Conservation (phyloP, 2,797 vertebrate genomes). For the Alcedo atthis region DNA sequence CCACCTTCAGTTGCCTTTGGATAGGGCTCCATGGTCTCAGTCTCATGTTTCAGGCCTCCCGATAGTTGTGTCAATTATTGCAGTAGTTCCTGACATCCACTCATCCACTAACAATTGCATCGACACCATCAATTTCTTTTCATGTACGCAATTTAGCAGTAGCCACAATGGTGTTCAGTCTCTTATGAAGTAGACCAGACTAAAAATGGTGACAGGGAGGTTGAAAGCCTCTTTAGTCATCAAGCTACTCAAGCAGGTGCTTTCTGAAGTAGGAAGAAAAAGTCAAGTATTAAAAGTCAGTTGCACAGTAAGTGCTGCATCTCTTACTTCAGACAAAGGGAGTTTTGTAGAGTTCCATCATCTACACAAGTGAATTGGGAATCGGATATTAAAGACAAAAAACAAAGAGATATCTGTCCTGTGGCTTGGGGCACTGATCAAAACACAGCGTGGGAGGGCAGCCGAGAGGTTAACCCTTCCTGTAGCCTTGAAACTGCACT, state of each 20-base stretch:
- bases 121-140: conserved; percentile 16
- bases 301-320: conserved; percentile 53
- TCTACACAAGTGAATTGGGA: conserved; percentile 86
- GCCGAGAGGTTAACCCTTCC: conserved; percentile 66
- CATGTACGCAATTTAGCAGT: not conserved
- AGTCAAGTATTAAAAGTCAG: conserved; percentile 77
- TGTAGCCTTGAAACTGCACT: conserved; percentile 20
- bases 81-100: conserved; percentile 13
- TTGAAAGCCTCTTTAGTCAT: conserved; percentile 52
- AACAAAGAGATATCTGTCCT: conserved; percentile 88
- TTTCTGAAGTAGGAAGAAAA: conserved; percentile 79
- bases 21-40: not conserved
- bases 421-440: conserved; percentile 83
- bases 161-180: conserved; percentile 34
- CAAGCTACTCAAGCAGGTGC: conserved; percentile 52
- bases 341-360: conserved; percentile 87
- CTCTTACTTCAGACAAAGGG: conserved; percentile 83
- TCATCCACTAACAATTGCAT: conserved; percentile 15
- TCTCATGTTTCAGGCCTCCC: not conserved
- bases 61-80: not conserved
- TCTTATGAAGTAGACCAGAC: conserved; percentile 34
- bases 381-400: conserved; percentile 86
- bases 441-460: conserved; percentile 83
- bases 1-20: not conserved
- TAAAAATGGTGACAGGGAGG: conserved; percentile 27